phyloP scores from a whole-genome alignment of 2,888 invertebrate species.

The Folsomia candida region DNA sequence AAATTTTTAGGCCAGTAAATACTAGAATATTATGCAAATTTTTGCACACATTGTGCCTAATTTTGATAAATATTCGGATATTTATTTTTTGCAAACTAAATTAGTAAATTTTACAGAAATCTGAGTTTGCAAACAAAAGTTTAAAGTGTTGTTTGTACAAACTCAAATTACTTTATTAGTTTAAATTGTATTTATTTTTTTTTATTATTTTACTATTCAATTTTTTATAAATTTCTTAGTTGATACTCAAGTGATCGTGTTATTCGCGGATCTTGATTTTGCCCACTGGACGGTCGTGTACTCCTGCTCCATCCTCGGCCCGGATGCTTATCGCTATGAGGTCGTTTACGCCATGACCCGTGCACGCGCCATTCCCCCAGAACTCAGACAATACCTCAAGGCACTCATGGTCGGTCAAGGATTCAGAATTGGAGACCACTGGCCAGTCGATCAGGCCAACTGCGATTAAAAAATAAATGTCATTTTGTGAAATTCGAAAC shows the following conservation, averaged over 20 bases:
- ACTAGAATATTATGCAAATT: too few species aligned
- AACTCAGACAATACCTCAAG: conserved; percentile 26
- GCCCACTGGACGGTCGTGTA: conserved; percentile 31
- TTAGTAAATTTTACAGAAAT: too few species aligned
- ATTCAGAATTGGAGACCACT: conserved; percentile 39
- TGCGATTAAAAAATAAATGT: conserved; percentile 18
- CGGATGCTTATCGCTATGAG: conserved; percentile 27
- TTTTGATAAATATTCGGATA: too few species aligned
- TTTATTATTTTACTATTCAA: background rate
- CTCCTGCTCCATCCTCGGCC: conserved; percentile 24
- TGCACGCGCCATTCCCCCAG: conserved; percentile 22
- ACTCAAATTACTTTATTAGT: too few species aligned
- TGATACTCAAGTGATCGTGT: conserved; percentile 19
- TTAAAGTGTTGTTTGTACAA: too few species aligned
- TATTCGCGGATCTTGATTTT: conserved; percentile 33
- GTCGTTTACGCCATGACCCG: conserved; percentile 30
- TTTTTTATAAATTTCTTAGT: background rate
- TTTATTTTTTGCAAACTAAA: too few species aligned
- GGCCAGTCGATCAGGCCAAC: conserved; percentile 22
- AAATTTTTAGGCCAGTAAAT: too few species aligned
- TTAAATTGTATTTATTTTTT: too few species aligned
- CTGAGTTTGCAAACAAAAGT: too few species aligned
- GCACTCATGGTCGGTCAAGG: conserved; percentile 38
- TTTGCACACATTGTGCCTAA: too few species aligned
- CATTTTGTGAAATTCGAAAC: background rate